phyloP scores from a whole-genome alignment of 2,888 invertebrate genomes.

The Acrobasis suavella region DNA sequence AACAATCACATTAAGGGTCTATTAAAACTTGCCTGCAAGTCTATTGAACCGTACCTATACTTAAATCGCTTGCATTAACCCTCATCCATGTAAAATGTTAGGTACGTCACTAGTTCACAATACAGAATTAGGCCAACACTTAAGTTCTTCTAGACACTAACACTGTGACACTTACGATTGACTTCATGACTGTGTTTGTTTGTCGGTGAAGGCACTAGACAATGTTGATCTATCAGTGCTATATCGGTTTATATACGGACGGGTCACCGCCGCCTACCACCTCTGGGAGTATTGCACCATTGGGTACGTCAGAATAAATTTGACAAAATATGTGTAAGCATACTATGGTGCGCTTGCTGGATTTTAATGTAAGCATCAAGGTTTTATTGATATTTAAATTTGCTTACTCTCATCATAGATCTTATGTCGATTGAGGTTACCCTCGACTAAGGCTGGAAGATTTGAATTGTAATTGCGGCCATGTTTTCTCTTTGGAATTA shows the following conservation, averaged over 20 bases:
- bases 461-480: too few relatives aligned
- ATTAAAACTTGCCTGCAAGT: not conserved
- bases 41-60: not conserved
- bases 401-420: too few relatives aligned
- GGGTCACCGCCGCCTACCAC: constrained; percentile 70
- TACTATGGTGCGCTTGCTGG: constrained; percentile 53
- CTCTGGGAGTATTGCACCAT: constrained; percentile 73
- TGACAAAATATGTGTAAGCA: constrained; percentile 61
- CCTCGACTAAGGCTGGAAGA: too few relatives aligned
- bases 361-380: constrained; percentile 44
- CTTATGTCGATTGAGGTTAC: too few relatives aligned
- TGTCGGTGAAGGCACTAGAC: constrained; percentile 72
- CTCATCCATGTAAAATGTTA: not conserved
- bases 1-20: constrained; percentile 36
- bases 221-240: constrained; percentile 70
- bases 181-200: constrained; percentile 72
- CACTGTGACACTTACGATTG: constrained; percentile 76
- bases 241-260: constrained; percentile 74
- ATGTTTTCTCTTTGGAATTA: too few relatives aligned
- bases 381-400: constrained; percentile 35
- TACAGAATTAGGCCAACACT: constrained; percentile 15
- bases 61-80: not conserved
- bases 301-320: constrained; percentile 66
- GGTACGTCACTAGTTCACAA: constrained; percentile 8
- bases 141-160: constrained; percentile 40